phyloP scores from a whole-genome alignment of 1,140 invertebrate species.

The Pararge aegeria region DNA sequence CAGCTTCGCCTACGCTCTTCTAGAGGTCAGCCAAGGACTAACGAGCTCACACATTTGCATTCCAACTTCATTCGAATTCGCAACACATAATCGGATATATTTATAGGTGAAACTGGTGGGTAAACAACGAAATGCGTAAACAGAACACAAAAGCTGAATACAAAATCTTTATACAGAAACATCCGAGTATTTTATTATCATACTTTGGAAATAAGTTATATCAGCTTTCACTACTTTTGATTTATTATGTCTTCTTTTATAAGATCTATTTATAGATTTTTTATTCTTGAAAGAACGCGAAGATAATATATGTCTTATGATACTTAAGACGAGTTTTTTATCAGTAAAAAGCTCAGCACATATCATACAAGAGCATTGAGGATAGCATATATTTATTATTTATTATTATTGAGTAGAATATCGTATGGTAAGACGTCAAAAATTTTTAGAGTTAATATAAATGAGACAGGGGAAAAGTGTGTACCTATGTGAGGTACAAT shows the following conservation, averaged over 20 bases:
- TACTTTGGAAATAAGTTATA: not conserved
- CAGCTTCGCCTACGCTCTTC: conserved; percentile 39
- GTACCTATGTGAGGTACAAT: not conserved
- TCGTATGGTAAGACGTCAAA: too few species aligned
- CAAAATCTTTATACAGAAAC: not conserved
- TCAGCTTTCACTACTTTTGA: not conserved
- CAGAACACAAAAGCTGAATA: not conserved
- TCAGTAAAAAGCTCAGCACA: not conserved
- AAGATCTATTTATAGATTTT: too few species aligned
- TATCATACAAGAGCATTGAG: too few species aligned
- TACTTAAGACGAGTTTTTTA: not conserved
- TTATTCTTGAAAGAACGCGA: not conserved
- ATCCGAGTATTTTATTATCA: not conserved
- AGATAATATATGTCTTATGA: not conserved
- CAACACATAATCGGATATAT: not conserved
- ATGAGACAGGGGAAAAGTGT: not conserved
- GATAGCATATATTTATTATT: too few species aligned
- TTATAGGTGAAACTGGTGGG: not conserved
- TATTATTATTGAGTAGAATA: too few species aligned
- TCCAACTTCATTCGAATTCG: not conserved
- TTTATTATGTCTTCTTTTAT: too few species aligned
- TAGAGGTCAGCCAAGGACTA: conserved; percentile 52
- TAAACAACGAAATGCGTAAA: not conserved
- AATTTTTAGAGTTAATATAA: too few species aligned
- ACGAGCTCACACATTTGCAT: conserved; percentile 28